These are phyloP conservation scores for Heteromyza rotundicornis DNA, from an alignment of 2,888 invertebrate species.

Conservation along the genomic window DNA sequence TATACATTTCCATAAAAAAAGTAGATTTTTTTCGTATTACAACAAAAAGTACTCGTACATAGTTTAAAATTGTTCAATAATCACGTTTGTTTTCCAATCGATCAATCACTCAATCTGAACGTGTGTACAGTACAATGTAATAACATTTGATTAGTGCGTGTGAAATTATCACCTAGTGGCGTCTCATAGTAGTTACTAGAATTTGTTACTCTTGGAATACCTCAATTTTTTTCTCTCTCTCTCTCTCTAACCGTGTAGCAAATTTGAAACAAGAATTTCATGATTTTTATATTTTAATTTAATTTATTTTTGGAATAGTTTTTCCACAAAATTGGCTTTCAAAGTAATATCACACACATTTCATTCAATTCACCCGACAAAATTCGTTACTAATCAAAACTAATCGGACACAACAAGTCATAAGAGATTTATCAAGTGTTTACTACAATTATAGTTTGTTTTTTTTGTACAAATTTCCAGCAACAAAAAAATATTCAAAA, in stretches of 20 bases:
- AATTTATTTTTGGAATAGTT: not conserved
- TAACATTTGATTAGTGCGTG: too few relatives aligned
- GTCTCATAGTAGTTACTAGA: too few relatives aligned
- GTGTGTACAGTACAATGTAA: conserved; percentile 7
- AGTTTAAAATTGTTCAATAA: too few relatives aligned
- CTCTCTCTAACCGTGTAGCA: not conserved
- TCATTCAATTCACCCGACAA: not conserved
- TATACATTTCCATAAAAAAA: not conserved
- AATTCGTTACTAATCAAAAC: too few relatives aligned
- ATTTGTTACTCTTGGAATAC: too few relatives aligned
- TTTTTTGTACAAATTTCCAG: conserved; percentile 9
- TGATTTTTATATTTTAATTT: not conserved
- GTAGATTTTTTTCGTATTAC: too few relatives aligned
- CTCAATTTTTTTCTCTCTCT: too few relatives aligned
- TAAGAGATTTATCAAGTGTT: too few relatives aligned
- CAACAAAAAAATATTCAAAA: not conserved
- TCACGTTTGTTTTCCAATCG: not conserved
- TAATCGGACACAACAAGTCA: too few relatives aligned
- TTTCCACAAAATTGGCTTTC: not conserved
- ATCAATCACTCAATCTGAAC: conserved; percentile 17
- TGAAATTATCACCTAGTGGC: too few relatives aligned
- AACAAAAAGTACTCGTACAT: not conserved
- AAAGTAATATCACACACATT: not conserved
- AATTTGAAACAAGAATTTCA: too few relatives aligned
- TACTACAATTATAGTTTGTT: too few relatives aligned